phyloP scores from a whole-genome alignment of 2,113 vertebrate genomes.

The Oreochromis aureus region DNA sequence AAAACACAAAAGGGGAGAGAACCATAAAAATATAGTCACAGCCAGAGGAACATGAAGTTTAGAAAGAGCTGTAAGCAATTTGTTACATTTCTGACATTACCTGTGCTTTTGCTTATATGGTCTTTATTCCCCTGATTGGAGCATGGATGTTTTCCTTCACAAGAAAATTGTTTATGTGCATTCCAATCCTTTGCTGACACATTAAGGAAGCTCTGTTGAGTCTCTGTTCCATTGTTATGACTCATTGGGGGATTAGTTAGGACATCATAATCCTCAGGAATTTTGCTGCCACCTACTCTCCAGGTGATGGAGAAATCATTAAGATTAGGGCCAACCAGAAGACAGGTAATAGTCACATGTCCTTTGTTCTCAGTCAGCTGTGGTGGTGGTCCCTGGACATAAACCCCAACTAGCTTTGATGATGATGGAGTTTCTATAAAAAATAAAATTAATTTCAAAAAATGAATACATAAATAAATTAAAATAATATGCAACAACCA shows the following conservation, averaged over 20 bases:
- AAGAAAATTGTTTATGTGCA: conserved; percentile 30
- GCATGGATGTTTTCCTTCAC: conserved; percentile 54
- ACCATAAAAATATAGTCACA: neutral
- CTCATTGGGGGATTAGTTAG: neutral
- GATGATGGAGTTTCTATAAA: conserved; percentile 42
- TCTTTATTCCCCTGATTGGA: neutral
- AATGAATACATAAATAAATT: neutral
- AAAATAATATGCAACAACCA: neutral
- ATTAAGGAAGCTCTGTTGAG: conserved; percentile 23
- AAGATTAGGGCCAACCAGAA: conserved; percentile 37
- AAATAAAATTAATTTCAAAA: neutral
- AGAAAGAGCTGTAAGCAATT: neutral
- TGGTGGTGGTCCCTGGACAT: conserved; percentile 29
- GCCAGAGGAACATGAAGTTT: neutral
- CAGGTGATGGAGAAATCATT: conserved; percentile 50
- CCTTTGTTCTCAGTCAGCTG: neutral
- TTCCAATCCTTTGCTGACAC: conserved; percentile 39
- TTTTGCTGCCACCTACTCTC: conserved; percentile 2
- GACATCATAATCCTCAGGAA: fast-evolving
- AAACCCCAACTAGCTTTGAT: conserved; percentile 27
- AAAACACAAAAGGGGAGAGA: neutral
- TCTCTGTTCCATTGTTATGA: conserved; percentile 60
- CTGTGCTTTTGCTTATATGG: conserved; percentile 49
- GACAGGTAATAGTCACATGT: conserved; percentile 49
- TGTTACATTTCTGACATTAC: neutral